Conservation (phyloP, 2,113 vertebrate species). For the Pteronura brasiliensis region DNA sequence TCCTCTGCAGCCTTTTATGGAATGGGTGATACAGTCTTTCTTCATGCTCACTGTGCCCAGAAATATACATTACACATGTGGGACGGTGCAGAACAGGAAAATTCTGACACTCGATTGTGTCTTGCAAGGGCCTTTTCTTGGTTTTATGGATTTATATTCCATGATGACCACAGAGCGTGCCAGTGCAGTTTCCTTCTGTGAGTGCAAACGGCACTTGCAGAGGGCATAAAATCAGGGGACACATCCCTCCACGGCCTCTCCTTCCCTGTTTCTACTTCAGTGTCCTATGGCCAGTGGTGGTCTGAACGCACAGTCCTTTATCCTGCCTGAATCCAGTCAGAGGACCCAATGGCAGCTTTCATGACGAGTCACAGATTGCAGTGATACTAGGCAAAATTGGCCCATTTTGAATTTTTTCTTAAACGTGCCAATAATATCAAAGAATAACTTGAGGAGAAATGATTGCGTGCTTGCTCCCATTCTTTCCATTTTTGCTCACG, state of each 20-base stretch:
- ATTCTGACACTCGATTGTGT: not conserved
- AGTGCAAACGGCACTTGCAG: not conserved
- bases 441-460: not conserved
- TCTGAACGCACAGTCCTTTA: not conserved
- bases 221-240: not conserved
- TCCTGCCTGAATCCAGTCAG: not conserved
- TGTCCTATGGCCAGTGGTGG: not conserved
- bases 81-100: not conserved
- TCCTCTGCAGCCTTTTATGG: slow-evolving; percentile 42
- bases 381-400: not conserved
- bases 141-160: not conserved
- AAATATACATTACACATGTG: slow-evolving; percentile 25
- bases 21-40: not conserved
- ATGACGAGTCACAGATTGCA: not conserved
- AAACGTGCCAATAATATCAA: not conserved
- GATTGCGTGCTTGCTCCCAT: not conserved
- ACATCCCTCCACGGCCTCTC: not conserved
- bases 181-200: not conserved
- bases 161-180: not conserved
- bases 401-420: not conserved
- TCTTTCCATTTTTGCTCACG: not conserved
- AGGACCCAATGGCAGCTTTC: not conserved
- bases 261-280: not conserved
- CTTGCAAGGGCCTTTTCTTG: not conserved
- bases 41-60: not conserved